Conservation (phyloP, 1,140 invertebrate genomes). For the Orchestia grillus region DNA sequence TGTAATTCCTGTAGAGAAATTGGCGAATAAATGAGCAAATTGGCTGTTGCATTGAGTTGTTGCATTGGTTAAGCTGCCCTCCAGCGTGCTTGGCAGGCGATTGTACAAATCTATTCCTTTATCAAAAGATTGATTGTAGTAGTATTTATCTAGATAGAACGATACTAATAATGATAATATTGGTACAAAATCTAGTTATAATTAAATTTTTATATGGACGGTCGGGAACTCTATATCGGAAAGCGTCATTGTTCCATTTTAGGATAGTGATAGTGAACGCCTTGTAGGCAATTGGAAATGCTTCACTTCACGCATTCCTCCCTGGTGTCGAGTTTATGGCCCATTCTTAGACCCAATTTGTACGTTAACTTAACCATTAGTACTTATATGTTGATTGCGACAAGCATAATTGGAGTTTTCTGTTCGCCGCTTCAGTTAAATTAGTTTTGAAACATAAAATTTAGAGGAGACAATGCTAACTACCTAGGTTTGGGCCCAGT, state of each 20-base stretch:
- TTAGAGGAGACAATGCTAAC: too few relatives aligned
- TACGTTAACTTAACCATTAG: too few relatives aligned
- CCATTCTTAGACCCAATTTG: too few relatives aligned
- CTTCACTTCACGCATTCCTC: background rate
- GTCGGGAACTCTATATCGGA: background rate
- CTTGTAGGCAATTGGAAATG: background rate
- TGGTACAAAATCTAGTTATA: constrained; percentile 46
- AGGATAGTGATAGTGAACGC: background rate
- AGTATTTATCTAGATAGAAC: constrained; percentile 47
- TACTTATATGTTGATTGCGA: too few relatives aligned
- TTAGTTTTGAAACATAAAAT: too few relatives aligned
- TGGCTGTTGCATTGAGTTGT: constrained; percentile 2
- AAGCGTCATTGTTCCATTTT: background rate
- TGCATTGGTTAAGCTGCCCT: background rate
- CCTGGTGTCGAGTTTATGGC: background rate
- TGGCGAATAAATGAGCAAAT: background rate
- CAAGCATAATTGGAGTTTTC: too few relatives aligned
- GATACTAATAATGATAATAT: constrained; percentile 53
- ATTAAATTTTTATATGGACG: background rate
- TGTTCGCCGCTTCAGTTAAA: too few relatives aligned
- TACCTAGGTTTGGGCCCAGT: too few relatives aligned
- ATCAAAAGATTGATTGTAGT: constrained; percentile 34
- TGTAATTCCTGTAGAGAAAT: constrained; percentile 36
- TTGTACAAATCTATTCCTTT: constrained; percentile 48
- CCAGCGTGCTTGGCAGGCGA: background rate